Evolutionary conservation across 2,797 vertebrate genomes (phyloP).

Genomic region (Poeciliopsis paucimaculata): DNA sequence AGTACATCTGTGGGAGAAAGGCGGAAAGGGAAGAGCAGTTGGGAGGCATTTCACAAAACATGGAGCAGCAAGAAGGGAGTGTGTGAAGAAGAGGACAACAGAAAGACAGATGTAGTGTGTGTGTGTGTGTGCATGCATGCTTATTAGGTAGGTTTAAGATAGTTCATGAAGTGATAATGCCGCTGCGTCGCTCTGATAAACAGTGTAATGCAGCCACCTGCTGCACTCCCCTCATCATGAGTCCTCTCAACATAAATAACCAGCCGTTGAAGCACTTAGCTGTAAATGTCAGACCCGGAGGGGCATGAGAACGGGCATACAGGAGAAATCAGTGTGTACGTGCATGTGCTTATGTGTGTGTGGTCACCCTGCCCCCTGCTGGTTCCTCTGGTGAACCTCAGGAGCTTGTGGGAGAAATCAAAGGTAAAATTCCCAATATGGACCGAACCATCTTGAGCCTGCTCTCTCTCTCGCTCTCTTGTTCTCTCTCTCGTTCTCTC

Average conservation of each 20-base stretch:
- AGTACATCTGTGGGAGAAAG: slow-evolving; percentile 57
- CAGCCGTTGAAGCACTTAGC: slow-evolving; percentile 71
- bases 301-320: slow-evolving; percentile 51
- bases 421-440: slow-evolving; percentile 59
- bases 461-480: slow-evolving; percentile 13
- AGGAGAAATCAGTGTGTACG: slow-evolving; percentile 29
- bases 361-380: slow-evolving; percentile 76
- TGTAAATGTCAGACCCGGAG: slow-evolving; percentile 75
- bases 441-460: slow-evolving; percentile 51
- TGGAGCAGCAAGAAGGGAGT: slow-evolving; percentile 51
- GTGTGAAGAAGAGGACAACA: slow-evolving; percentile 35
- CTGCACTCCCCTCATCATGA: slow-evolving; percentile 67
- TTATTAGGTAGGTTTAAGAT: slow-evolving; percentile 5
- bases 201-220: slow-evolving; percentile 74
- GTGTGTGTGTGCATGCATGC: not conserved
- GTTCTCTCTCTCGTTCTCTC: too few relatives aligned
- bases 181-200: slow-evolving; percentile 65
- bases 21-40: slow-evolving; percentile 61
- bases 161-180: slow-evolving; percentile 68
- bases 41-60: slow-evolving; percentile 62
- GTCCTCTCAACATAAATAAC: slow-evolving; percentile 68
- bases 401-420: slow-evolving; percentile 60
- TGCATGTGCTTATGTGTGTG: slow-evolving; percentile 11
- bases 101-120: slow-evolving; percentile 42
- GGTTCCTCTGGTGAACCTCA: slow-evolving; percentile 65